Conservation (phyloP, 2,113 vertebrate genomes). For the Mirounga angustirostris region DNA sequence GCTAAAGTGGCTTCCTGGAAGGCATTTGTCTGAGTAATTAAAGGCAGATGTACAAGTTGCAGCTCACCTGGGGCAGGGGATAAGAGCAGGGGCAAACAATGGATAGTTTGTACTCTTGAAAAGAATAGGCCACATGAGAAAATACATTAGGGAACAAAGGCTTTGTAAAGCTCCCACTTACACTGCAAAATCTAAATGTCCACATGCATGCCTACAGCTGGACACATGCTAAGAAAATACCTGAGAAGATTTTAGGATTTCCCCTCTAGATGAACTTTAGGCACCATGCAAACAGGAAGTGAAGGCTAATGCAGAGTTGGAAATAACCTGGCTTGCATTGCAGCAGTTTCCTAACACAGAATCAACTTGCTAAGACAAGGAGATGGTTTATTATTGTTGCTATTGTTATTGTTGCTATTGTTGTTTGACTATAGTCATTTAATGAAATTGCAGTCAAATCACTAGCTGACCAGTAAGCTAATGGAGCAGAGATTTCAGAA, state of each 20-base stretch:
- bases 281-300: not conserved
- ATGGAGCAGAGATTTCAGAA: not conserved
- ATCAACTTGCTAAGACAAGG: not conserved
- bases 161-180: not conserved
- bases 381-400: not conserved
- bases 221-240: not conserved
- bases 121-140: not conserved
- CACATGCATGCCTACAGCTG: not conserved
- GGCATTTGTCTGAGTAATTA: not conserved
- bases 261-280: not conserved
- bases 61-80: not conserved
- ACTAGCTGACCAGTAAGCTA: not conserved
- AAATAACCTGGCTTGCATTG: not conserved
- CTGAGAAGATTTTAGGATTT: not conserved
- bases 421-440: not conserved
- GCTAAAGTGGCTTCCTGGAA: not conserved
- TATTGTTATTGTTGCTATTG: not conserved
- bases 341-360: not conserved
- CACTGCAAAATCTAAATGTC: not conserved
- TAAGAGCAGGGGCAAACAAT: not conserved
- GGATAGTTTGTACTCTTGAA: not conserved
- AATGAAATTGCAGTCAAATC: not conserved
- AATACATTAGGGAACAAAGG: not conserved
- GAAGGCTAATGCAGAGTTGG: not conserved
- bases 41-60: not conserved